Evolutionary conservation across 2,113 vertebrate genomes (phyloP).

Genomic region (rat (Rattus norvegicus)): DNA sequence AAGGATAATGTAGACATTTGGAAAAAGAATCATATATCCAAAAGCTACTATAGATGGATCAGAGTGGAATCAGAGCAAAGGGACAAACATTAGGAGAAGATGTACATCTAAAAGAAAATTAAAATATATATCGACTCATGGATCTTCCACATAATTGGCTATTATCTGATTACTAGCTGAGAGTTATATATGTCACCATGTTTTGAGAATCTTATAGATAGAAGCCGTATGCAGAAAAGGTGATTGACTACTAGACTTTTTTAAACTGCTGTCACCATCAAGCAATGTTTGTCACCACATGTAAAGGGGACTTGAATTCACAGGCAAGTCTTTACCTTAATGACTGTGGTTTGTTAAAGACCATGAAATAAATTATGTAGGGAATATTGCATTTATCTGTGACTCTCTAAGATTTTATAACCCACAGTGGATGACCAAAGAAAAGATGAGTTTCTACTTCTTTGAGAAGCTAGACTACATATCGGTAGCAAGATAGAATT

Average conservation of each 20-base stretch:
- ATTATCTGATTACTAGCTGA: neutral
- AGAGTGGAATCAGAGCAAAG: neutral
- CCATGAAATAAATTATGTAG: neutral
- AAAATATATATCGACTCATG: neutral
- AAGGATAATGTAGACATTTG: neutral
- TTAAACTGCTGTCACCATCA: neutral
- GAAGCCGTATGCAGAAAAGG: conserved; percentile 6
- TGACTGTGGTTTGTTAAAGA: neutral
- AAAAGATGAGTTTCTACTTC: conserved; percentile 4
- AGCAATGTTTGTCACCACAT: neutral
- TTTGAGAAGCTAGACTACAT: neutral
- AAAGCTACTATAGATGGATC: neutral
- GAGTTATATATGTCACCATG: neutral
- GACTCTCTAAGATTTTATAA: neutral
- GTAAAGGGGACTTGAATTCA: neutral
- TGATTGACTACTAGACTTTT: conserved; percentile 17
- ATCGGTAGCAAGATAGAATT: neutral
- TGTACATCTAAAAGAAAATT: neutral
- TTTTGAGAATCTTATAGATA: neutral
- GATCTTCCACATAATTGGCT: neutral
- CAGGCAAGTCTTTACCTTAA: conserved; percentile 17
- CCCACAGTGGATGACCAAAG: neutral
- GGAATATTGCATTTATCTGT: neutral
- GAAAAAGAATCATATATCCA: neutral
- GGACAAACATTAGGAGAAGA: neutral